Conservation (phyloP, 2,113 vertebrate genomes). For the Anguilla japonica region DNA sequence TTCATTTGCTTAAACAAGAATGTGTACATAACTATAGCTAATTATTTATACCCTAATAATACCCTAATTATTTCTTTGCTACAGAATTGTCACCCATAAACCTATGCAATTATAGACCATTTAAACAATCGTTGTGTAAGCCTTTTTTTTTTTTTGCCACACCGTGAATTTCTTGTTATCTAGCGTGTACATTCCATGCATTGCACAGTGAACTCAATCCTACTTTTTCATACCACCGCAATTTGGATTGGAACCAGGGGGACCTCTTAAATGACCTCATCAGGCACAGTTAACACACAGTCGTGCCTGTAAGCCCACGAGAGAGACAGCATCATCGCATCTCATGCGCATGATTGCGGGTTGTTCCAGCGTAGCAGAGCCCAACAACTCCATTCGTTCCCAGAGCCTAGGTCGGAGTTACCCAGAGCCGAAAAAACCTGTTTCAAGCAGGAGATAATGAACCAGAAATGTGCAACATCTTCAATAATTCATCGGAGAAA, state of each 20-base stretch:
- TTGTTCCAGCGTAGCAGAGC: not conserved
- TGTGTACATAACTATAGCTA: not conserved
- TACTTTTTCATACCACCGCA: not conserved
- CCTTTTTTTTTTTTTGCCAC: not conserved
- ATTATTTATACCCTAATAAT: too few species aligned
- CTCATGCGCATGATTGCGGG: not conserved
- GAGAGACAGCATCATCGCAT: not conserved
- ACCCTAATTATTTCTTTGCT: not conserved
- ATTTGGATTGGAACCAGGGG: not conserved
- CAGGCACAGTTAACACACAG: not conserved
- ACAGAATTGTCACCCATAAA: not conserved
- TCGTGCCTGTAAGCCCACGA: not conserved
- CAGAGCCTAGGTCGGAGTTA: conserved; percentile 12
- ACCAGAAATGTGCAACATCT: conserved; percentile 14
- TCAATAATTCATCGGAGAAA: conserved; percentile 22
- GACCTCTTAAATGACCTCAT: not conserved
- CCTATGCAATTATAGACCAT: not conserved
- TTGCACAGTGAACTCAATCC: not conserved
- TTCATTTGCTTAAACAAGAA: not conserved
- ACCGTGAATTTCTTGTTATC: not conserved
- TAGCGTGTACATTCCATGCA: not conserved
- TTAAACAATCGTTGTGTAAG: not conserved
- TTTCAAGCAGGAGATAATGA: conserved; percentile 11
- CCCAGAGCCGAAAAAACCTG: not conserved
- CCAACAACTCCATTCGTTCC: not conserved